Base-by-base conservation (phyloP, 2,888 invertebrate species). In the Sympetrum striolatum region DNA sequence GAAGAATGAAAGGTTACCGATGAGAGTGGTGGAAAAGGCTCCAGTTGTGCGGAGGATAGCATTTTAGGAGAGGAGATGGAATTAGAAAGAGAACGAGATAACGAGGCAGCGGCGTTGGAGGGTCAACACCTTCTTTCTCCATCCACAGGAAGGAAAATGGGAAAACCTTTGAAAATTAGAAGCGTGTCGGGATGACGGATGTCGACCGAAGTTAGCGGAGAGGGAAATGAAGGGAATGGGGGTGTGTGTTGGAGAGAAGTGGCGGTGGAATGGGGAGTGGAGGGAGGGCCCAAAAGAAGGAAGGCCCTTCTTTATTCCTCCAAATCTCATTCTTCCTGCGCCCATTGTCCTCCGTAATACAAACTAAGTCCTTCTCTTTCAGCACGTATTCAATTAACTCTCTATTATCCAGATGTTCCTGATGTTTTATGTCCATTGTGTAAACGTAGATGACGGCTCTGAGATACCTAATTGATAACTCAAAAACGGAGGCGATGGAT, bases 311-410 rank as follows among this genome's bases (percentile, higher is more conserved):
- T 44, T 44, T 44, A 44, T 44, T 44, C 35, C 86, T 58, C 82
- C 31, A 58, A 35, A 35, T 60, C 37, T 22, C 22, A 58, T 35
- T 64, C 35, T 31, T 25, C 58, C 82, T 82, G 58, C 44, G 18
- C 31, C 58, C 12, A 37, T 35, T 18, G 31, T 86, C 60, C 37
- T 60, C 60, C 35, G 15, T 25, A 31, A 64, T 64, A 64, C 64
- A 64, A 64, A 64, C 64, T 64, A 31, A 73, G 73, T 14, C 25
- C 73, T 73, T 31, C 31, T 73, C 73, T 73, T 73, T 31, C 73
- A 60, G 86, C 60, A 86, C 86, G 60, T 64, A 64, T 86, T 86
- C 86, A 86, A 86, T 86, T 86, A 86, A 64, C 86, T 86, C 60
- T 60, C 86, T 60, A 86, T 86, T 86, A 86, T 86, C 60, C 60